Conservation (phyloP, 2,113 vertebrate genomes). For the Ailurus styani region DNA sequence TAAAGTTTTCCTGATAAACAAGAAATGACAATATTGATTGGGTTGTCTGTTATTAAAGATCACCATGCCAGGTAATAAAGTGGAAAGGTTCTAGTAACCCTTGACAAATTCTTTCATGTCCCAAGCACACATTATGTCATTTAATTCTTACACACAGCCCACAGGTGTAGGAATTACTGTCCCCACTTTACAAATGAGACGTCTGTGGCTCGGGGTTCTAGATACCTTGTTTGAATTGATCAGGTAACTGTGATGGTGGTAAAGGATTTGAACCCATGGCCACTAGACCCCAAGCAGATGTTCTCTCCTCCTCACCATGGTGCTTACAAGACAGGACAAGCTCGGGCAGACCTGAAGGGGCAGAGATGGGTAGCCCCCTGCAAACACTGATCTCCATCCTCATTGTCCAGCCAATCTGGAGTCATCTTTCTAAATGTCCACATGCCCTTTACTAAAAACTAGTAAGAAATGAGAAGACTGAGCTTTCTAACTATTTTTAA, state of each 20-base stretch:
- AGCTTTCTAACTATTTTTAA: not conserved
- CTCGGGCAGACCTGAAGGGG: not conserved
- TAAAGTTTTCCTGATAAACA: not conserved
- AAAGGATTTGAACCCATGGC: no score
- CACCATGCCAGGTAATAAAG: not conserved
- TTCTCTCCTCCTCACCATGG: accelerated
- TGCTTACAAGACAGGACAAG: accelerated
- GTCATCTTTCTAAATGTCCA: not conserved
- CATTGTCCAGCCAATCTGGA: not conserved
- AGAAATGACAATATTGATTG: not conserved
- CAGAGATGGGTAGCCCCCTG: accelerated
- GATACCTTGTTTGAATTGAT: no score
- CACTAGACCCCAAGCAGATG: no score
- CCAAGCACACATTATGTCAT: not conserved
- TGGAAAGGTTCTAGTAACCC: not conserved
- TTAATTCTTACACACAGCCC: not conserved
- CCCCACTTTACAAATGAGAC: not conserved
- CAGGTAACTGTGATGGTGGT: not conserved
- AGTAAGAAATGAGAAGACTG: not conserved
- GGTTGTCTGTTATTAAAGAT: not conserved
- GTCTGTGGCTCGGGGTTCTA: not conserved
- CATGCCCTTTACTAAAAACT: not conserved
- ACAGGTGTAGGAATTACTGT: no score
- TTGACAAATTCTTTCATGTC: not conserved
- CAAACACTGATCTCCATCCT: accelerated